Evolutionary conservation across 2,113 vertebrate species (phyloP).

Genomic region (Peromyscus maniculatus): DNA sequence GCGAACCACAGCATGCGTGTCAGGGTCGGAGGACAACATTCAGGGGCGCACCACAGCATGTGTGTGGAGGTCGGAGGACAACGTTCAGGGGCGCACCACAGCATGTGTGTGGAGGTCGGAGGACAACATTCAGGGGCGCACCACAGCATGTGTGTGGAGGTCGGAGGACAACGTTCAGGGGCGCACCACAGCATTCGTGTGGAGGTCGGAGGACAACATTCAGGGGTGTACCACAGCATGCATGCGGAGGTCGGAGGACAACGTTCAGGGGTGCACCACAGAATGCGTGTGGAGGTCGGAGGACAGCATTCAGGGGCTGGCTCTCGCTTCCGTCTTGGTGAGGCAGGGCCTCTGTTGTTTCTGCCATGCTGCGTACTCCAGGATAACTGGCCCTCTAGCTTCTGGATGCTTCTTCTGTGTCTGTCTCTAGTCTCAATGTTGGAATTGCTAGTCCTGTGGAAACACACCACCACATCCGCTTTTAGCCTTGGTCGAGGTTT

Average conservation of each 20-base stretch:
- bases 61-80: too few relatives aligned
- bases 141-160: too few relatives aligned
- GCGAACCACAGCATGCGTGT: too few relatives aligned
- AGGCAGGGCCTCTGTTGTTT: not conserved
- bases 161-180: too few relatives aligned
- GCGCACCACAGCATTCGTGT: too few relatives aligned
- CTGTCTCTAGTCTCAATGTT: not conserved
- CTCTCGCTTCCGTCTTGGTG: not conserved
- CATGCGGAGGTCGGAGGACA: too few relatives aligned
- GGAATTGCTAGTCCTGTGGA: not conserved
- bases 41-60: too few relatives aligned
- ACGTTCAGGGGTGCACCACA: too few relatives aligned
- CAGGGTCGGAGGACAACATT: too few relatives aligned
- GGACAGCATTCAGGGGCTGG: not conserved
- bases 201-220: too few relatives aligned
- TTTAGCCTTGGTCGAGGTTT: not conserved
- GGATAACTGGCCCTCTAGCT: not conserved
- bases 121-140: not conserved
- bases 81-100: too few relatives aligned
- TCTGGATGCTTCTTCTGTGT: not conserved
- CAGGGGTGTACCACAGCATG: too few relatives aligned
- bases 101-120: not conserved
- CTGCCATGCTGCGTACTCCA: not conserved
- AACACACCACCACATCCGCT: not conserved
- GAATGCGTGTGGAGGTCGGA: not conserved